Evolutionary conservation across 2,888 invertebrate species (phyloP), one percentile per base, ranked within the genome.

Genomic region (Dryobota labecula): DNA sequence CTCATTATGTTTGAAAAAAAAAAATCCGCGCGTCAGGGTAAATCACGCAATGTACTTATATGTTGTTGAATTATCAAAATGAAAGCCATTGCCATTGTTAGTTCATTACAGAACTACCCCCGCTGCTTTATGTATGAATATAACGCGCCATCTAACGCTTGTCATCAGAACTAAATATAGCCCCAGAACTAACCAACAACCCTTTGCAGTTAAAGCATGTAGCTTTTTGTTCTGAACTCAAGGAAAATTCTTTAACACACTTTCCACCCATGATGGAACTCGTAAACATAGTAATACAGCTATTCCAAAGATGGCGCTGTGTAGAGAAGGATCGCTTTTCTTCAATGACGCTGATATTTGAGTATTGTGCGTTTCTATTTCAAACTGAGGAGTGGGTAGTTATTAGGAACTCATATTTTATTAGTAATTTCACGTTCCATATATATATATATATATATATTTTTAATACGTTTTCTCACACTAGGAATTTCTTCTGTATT

Each of bases 231-330:
- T 49, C 7, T 5, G 7, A 36, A 69, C 13, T 18, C 2, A 54
- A n/a, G 6, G 9, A 3, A 75, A 47, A 41, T 18, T 56, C 9
- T 36, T 36, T 13, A 54, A 9, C 3, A 27, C 0, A 1, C 11
- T 41, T 4, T 2, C 53, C n/a, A 8, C 18, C 38, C 1, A 60
- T 13, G 20, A 8, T 8, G 60, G 8, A 30, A 43, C 41, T 2
- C 11, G 6, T 43, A 13, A 5, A 1, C 11, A 30, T 70, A 47
- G 45, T 62, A 13, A 13, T 5, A 30, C 2, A 9, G 3, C 3
- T n/a, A 0, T 8, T 11, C 38, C 41, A 70, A 1, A 86, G 86
- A 82, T 86, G 79, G 76, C 76, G 76, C 27, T 72, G 33, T 33
- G 0, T 60, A 15, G 13, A 20, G 1, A 33, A 24, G 13, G 0